phyloP scores from a whole-genome alignment of 2,797 vertebrate genomes.

The Mus minutoides region DNA sequence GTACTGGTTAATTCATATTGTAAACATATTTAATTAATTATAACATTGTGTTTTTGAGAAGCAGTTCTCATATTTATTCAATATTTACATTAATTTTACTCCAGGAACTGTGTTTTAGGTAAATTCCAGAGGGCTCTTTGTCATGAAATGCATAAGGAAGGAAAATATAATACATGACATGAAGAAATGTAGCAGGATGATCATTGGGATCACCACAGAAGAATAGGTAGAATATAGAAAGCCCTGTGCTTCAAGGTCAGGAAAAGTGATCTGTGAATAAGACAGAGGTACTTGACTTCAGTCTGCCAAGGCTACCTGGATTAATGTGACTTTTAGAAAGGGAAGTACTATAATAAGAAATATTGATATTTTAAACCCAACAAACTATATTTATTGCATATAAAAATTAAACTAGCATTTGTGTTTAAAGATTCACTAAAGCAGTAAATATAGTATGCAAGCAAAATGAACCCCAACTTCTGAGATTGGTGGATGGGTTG shows the following conservation, averaged over 20 bases:
- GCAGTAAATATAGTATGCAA: background rate
- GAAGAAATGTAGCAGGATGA: background rate
- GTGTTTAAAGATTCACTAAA: background rate
- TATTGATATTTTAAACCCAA: background rate
- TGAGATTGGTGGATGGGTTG: background rate
- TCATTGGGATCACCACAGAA: background rate
- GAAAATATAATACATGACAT: fast-evolving
- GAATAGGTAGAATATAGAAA: background rate
- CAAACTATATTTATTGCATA: background rate
- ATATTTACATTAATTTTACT: background rate
- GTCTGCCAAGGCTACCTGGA: background rate
- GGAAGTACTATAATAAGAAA: fast-evolving
- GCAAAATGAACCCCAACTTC: background rate
- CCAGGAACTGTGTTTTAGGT: background rate
- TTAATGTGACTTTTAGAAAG: background rate
- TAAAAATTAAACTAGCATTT: background rate
- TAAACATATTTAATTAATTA: background rate
- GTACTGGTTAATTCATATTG: no score
- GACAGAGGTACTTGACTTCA: background rate
- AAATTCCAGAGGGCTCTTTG: background rate
- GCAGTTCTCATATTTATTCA: background rate
- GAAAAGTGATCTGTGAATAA: fast-evolving
- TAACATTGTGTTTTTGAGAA: background rate
- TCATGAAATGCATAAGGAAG: background rate
- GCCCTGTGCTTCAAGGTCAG: background rate